Base-by-base conservation (phyloP, 2,888 invertebrate genomes). In the Cataglyphis altisquamis region DNA sequence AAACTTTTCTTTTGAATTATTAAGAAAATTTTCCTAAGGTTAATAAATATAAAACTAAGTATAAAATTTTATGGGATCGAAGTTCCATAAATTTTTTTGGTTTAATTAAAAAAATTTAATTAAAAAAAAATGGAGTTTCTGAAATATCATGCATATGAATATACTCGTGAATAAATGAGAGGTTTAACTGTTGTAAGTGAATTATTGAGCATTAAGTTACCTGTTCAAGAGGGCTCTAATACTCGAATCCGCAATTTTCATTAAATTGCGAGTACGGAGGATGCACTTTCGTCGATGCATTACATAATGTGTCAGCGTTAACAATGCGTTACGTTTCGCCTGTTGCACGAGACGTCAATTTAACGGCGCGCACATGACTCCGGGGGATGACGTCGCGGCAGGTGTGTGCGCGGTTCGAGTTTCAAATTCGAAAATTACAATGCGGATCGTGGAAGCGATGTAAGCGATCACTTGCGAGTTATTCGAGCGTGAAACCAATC, bases 401-500 rank as follows among this genome's bases (percentile, higher is more conserved):
- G 66, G 67, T 73, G 86, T 55, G 39, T 15, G 64, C 55, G 39
- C 73, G 63, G 63, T 64, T 78, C 72, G 52, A 63, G 78, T 80
- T 80, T 73, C 73, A 80, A 80, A 80, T 80, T 80, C 45, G 78
- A 60, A 80, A 80, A 80, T 80, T 80, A 73, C 74, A 72, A 80
- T 80, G 52, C 67, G 73, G 55, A 73, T 64, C 55, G 75, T 63
- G 62, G 55, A 21, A 74, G 57, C 48, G 62, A 75, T 25, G 75
- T 41, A 25, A 52, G 68, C 75, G 25, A 39, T 25, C 45, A 21
- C 70, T 74, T 39, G 67, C 39, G 48, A 82, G 77, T 55, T 68
- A 72, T 70, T 84, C 73, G 70, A 75, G 70, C 78, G 66, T 84
- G 74, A 73, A 80, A 80, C 74, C 66, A 84, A 87, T 84, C 84